These are phyloP conservation scores for Centropristis striata DNA, from an alignment of 2,113 vertebrate species.

Conservation along the genomic window DNA sequence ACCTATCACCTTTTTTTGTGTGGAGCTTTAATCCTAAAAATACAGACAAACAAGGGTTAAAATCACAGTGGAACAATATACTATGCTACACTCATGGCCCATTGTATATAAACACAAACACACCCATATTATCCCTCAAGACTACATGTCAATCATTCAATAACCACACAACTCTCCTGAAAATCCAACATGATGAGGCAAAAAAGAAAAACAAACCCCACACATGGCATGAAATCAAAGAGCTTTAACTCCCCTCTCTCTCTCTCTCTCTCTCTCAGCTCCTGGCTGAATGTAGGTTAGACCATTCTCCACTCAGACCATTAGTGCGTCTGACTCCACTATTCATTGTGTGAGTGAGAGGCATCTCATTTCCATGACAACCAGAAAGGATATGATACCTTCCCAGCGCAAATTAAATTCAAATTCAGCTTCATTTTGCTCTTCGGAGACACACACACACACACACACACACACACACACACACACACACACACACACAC, in stretches of 20 bases:
- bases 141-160: background rate
- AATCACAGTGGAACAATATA: background rate
- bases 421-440: constrained; percentile 70
- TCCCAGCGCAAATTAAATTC: constrained; percentile 82
- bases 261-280: constrained; percentile 25
- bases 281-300: constrained; percentile 60
- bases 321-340: constrained; percentile 71
- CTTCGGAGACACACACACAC: constrained; percentile 33
- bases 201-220: background rate
- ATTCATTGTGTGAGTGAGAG: constrained; percentile 83
- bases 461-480: background rate
- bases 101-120: constrained; percentile 30
- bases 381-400: constrained; percentile 89
- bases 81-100: background rate
- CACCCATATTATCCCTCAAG: background rate
- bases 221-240: constrained; percentile 50
- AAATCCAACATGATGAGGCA: background rate
- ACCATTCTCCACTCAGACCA: constrained; percentile 67
- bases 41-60: background rate
- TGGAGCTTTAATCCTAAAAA: background rate
- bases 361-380: constrained; percentile 99
- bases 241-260: constrained; percentile 40
- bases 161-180: background rate
- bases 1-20: background rate
- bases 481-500: constrained; percentile 3